A percentile compares a stretch with the other conserved stretches of the same genome.
Conservation (phyloP, 2,888 invertebrate genomes). For the Apantesis nais region DNA sequence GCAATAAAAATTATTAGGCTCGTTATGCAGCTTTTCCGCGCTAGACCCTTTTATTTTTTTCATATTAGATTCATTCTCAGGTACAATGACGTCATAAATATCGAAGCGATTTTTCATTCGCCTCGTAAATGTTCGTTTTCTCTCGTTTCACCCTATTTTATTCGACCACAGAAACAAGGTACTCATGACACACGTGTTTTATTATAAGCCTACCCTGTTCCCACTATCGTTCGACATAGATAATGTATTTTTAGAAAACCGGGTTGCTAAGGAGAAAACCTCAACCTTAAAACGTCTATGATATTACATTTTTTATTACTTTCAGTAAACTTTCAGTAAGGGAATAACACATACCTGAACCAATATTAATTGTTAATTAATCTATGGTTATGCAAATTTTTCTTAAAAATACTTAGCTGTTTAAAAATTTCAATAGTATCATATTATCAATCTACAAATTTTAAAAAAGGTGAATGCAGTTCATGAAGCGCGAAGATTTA, state of each 20-base stretch:
- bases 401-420: not conserved
- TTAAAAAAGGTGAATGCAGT: not conserved
- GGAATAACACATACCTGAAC: not conserved
- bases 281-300: not conserved
- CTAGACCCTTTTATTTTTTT: conserved; percentile 57
- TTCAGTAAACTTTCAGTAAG: not conserved
- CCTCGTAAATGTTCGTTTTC: conserved; percentile 64
- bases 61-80: conserved; percentile 65
- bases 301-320: not conserved
- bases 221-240: conserved; percentile 23
- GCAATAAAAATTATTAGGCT: conserved; percentile 80
- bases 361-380: not conserved
- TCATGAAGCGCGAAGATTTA: not conserved
- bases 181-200: conserved; percentile 47
- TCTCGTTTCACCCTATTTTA: conserved; percentile 52
- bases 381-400: not conserved
- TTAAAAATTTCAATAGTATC: not conserved
- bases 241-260: not conserved
- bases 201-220: conserved; percentile 40
- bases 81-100: conserved; percentile 74
- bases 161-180: conserved; percentile 62
- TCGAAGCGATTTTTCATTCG: conserved; percentile 72
- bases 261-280: not conserved
- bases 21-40: conserved; percentile 63
- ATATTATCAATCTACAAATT: not conserved